These are phyloP conservation scores for Enteromius fasciolatus DNA, from an alignment of 2,797 vertebrate genomes.

Conservation along the genomic window DNA sequence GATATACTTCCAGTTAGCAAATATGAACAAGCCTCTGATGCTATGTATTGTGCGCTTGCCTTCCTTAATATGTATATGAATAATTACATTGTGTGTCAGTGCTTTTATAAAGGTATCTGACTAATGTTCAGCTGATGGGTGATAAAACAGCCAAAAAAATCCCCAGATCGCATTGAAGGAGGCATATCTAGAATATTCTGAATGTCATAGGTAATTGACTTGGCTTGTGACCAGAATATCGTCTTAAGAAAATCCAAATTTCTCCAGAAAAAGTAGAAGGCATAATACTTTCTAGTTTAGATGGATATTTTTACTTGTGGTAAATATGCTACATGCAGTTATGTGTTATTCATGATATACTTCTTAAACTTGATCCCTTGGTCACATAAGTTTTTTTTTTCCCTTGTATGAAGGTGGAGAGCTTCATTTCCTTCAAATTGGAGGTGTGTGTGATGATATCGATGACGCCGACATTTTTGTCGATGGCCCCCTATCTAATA, in stretches of 20 bases:
- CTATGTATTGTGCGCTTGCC: not conserved
- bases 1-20: not conserved
- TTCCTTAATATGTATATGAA: not conserved
- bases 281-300: not conserved
- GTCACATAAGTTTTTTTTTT: not conserved
- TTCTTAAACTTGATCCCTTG: not conserved
- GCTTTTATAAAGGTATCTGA: not conserved
- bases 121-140: not conserved
- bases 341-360: not conserved
- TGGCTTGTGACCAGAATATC: not conserved
- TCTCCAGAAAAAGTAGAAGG: not conserved
- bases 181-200: not conserved
- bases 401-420: constrained; percentile 86
- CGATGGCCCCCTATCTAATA: constrained; percentile 95
- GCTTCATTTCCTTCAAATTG: constrained; percentile 99
- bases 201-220: not conserved
- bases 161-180: not conserved
- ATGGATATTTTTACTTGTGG: not conserved
- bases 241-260: not conserved
- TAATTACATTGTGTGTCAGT: not conserved
- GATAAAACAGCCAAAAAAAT: not conserved
- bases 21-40: not conserved
- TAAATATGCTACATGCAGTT: not conserved
- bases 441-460: constrained; percentile 95
- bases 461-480: constrained; percentile 98